Conservation (phyloP, 2,797 vertebrate species). For the Arrhamphus sclerolepis region DNA sequence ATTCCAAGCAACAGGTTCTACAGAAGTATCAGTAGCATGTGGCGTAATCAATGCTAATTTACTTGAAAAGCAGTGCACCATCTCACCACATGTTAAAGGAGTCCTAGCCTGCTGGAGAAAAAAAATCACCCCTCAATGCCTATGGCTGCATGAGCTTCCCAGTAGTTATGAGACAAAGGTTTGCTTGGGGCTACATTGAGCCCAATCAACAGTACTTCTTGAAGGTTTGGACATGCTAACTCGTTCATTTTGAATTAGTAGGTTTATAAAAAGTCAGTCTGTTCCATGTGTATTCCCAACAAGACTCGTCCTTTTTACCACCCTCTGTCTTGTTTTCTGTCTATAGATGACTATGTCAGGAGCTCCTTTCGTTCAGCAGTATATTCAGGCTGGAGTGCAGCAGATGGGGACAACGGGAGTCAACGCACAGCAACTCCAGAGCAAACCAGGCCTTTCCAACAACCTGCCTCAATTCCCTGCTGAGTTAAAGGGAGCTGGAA, state of each 20-base stretch:
- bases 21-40: too few species aligned
- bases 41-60: too few species aligned
- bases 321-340: slow-evolving; percentile 24
- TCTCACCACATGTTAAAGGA: too few species aligned
- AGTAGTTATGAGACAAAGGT: too few species aligned
- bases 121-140: too few species aligned
- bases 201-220: too few species aligned
- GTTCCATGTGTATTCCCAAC: not conserved
- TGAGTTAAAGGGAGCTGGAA: slow-evolving; percentile 90
- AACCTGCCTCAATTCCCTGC: slow-evolving; percentile 89
- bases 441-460: slow-evolving; percentile 88
- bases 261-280: not conserved
- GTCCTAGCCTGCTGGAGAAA: too few species aligned
- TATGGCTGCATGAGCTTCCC: too few species aligned
- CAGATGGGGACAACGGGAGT: slow-evolving; percentile 89
- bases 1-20: too few species aligned
- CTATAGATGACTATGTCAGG: slow-evolving; percentile 91
- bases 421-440: slow-evolving; percentile 85
- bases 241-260: not conserved
- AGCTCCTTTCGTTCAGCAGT: slow-evolving; percentile 89
- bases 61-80: too few species aligned
- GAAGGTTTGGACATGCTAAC: not conserved
- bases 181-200: too few species aligned
- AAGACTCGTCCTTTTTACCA: slow-evolving; percentile 19
- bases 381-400: slow-evolving; percentile 89